Conservation (phyloP, 2,113 vertebrate genomes). For the Plestiodon gilberti region DNA sequence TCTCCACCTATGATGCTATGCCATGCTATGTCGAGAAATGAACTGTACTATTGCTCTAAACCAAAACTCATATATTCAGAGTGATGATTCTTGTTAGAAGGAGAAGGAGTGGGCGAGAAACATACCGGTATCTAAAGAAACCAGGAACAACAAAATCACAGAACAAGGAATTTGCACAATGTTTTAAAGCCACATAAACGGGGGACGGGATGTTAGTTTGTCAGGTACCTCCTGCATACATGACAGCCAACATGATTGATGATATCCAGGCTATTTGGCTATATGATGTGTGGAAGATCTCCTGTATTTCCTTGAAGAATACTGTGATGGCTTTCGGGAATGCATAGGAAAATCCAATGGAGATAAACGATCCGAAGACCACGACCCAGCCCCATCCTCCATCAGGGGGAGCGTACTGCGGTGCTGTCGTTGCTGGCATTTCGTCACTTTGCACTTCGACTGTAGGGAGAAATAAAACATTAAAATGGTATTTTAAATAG, state of each 20-base stretch:
- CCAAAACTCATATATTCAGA: no score
- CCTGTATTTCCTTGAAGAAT: constrained; percentile 97
- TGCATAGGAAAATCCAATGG: constrained; percentile 96
- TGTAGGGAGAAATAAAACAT: constrained; percentile 50
- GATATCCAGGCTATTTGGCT: constrained; percentile 97
- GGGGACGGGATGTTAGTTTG: background rate
- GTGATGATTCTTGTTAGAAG: no score
- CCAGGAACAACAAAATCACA: background rate
- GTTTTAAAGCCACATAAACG: background rate
- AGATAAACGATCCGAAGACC: constrained; percentile 90
- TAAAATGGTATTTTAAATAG: constrained; percentile 31
- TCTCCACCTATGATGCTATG: no score
- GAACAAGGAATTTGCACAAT: constrained; percentile 15
- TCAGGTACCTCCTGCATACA: constrained; percentile 94
- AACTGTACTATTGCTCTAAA: background rate
- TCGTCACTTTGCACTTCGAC: constrained; percentile 52
- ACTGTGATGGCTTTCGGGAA: constrained; percentile 97
- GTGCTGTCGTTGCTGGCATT: constrained; percentile 78
- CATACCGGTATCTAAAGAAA: background rate
- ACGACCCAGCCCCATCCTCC: constrained; percentile 98
- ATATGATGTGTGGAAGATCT: constrained; percentile 86
- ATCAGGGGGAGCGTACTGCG: constrained; percentile 84
- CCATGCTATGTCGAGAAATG: no score
- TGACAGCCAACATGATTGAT: constrained; percentile 96
- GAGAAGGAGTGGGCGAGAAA: no score